Evolutionary conservation across 2,113 vertebrate species (phyloP).

Genomic region (Heterotis niloticus): DNA sequence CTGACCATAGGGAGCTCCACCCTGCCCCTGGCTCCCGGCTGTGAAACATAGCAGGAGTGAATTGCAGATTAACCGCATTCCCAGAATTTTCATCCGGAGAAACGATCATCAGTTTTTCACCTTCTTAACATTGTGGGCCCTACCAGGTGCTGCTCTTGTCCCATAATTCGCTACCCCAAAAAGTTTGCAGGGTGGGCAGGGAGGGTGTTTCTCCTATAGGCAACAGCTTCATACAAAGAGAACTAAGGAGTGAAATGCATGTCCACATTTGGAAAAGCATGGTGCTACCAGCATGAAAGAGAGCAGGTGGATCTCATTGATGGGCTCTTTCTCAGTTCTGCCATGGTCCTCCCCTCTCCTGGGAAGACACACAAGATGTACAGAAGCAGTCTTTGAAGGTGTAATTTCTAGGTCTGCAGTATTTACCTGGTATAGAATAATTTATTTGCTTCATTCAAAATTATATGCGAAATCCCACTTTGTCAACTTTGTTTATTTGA

Average conservation of each 20-base stretch:
- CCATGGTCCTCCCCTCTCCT: too few species aligned
- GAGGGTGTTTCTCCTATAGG: too few species aligned
- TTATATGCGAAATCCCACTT: too few species aligned
- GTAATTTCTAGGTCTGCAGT: too few species aligned
- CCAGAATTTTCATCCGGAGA: neutral
- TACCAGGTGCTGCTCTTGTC: neutral
- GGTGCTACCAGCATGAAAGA: neutral
- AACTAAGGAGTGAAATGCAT: too few species aligned
- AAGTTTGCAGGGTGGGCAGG: neutral
- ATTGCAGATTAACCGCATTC: constrained; percentile 9
- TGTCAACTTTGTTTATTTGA: too few species aligned
- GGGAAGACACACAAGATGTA: too few species aligned
- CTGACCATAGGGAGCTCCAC: neutral
- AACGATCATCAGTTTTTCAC: neutral
- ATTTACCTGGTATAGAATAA: too few species aligned
- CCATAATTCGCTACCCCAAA: too few species aligned
- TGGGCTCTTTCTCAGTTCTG: too few species aligned
- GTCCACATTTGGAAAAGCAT: neutral
- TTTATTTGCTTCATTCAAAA: too few species aligned
- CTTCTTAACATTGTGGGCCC: neutral
- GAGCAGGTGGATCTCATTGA: neutral
- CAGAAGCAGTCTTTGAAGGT: too few species aligned
- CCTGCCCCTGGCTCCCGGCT: neutral
- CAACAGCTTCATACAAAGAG: neutral
- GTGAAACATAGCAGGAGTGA: constrained; percentile 1